A percentile compares a stretch with the other conserved stretches of the same genome.
These are phyloP conservation scores for Malurus leucopterus DNA, from an alignment of 2,797 vertebrate species.

Conservation along the genomic window DNA sequence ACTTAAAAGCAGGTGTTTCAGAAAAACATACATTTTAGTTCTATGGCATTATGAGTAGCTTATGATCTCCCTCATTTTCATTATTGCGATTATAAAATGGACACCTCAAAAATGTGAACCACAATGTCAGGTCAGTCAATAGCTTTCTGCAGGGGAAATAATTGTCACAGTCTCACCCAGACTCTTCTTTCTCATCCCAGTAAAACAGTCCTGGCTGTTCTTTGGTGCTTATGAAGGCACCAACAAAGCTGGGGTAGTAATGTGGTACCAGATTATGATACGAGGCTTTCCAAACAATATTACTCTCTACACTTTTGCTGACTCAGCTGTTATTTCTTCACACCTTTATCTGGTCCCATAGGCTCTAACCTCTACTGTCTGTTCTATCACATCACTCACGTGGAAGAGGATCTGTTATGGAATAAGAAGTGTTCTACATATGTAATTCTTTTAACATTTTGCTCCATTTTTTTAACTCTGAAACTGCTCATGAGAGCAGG, in stretches of 20 bases:
- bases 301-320: background rate
- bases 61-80: background rate
- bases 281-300: background rate
- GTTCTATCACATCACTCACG: background rate
- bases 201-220: background rate
- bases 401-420: background rate
- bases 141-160: background rate
- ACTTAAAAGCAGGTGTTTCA: background rate
- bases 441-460: background rate
- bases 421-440: background rate
- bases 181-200: background rate
- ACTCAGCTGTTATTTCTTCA: background rate
- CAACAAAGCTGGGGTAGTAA: background rate
- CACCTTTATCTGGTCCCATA: background rate
- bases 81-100: background rate
- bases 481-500: background rate
- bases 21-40: background rate
- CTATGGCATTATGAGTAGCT: background rate
- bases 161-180: background rate
- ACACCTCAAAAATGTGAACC: background rate
- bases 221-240: background rate
- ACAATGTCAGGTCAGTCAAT: background rate
- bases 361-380: background rate
- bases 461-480: background rate
- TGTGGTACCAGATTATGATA: background rate